phyloP scores from a whole-genome alignment of 2,113 vertebrate species.

The Tor tambroides region DNA sequence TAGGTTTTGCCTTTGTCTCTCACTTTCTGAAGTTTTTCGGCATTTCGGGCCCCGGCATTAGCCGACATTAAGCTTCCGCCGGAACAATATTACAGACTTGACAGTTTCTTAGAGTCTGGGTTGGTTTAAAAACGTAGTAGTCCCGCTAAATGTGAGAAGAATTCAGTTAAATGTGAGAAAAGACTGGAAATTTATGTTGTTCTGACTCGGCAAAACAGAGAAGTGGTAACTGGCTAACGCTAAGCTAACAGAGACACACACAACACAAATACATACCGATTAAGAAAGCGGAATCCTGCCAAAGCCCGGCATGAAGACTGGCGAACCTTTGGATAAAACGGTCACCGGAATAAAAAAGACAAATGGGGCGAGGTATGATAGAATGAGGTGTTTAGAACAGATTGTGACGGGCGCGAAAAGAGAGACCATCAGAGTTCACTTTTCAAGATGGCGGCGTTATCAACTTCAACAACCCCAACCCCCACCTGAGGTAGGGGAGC shows the following conservation, averaged over 20 bases:
- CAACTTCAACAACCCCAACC: slow-evolving; percentile 79
- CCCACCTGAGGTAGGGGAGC: slow-evolving; percentile 68
- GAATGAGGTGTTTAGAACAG: slow-evolving; percentile 73
- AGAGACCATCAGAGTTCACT: slow-evolving; percentile 71
- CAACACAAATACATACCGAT: slow-evolving; percentile 74
- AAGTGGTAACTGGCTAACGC: slow-evolving; percentile 55
- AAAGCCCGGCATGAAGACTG: slow-evolving; percentile 71
- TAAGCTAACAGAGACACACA: slow-evolving; percentile 49
- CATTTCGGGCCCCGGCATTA: slow-evolving; percentile 33
- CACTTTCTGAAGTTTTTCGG: slow-evolving; percentile 38
- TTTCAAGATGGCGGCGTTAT: slow-evolving; percentile 82
- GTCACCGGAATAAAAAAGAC: slow-evolving; percentile 48
- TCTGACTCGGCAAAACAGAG: slow-evolving; percentile 52
- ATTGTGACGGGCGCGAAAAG: slow-evolving; percentile 77
- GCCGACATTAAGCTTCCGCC: slow-evolving; percentile 20
- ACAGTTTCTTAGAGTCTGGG: not conserved
- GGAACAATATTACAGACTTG: not conserved
- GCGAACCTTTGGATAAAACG: slow-evolving; percentile 59
- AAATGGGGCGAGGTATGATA: slow-evolving; percentile 41
- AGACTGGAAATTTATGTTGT: not conserved
- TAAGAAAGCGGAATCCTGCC: slow-evolving; percentile 64
- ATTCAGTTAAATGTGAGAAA: not conserved
- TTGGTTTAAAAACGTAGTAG: not conserved
- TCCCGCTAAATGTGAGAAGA: not conserved
- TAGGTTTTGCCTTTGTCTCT: slow-evolving; percentile 5